These are phyloP conservation scores for Turritopsis dohrnii DNA, from an alignment of 30 jellyfish, hydroid and myxozoan species.

Conservation along the genomic window DNA sequence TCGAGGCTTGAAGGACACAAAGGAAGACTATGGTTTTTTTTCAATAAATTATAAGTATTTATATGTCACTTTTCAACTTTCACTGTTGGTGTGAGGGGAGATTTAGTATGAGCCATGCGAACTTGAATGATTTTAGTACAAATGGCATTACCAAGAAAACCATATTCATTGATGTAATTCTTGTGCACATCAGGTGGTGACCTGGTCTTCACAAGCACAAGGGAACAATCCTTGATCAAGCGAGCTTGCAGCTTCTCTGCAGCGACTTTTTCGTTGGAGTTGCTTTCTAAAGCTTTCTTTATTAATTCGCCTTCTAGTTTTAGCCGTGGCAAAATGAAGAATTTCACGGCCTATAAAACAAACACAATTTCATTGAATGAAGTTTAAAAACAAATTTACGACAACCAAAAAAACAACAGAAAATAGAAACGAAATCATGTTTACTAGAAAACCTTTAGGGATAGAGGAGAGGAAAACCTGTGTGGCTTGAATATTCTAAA, in stretches of 20 bases:
- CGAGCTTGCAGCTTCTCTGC: conserved; percentile 78
- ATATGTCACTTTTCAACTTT: not conserved
- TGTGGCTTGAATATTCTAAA: no score
- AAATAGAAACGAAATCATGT: no score
- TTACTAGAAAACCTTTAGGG: no score
- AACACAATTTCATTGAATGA: no score
- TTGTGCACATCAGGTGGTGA: conserved; percentile 55
- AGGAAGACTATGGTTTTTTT: no score
- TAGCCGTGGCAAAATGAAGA: conserved; percentile 78
- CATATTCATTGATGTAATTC: conserved; percentile 52
- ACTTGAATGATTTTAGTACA: conserved; percentile 57
- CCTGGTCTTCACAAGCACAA: conserved; percentile 47
- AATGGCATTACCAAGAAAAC: conserved; percentile 57
- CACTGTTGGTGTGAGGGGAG: conserved; percentile 69
- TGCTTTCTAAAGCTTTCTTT: conserved; percentile 48
- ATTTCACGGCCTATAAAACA: conserved; percentile 67
- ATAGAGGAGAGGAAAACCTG: no score
- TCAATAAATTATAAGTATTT: no score
- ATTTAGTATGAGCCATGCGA: conserved; percentile 48
- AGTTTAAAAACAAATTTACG: no score
- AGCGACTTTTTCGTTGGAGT: conserved; percentile 62
- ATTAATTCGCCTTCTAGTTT: conserved; percentile 67
- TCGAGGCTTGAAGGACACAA: no score
- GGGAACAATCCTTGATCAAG: conserved; percentile 65
- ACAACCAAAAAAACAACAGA: no score